phyloP scores from a whole-genome alignment of 2,888 invertebrate species.

The Apomyelois bistriatella region DNA sequence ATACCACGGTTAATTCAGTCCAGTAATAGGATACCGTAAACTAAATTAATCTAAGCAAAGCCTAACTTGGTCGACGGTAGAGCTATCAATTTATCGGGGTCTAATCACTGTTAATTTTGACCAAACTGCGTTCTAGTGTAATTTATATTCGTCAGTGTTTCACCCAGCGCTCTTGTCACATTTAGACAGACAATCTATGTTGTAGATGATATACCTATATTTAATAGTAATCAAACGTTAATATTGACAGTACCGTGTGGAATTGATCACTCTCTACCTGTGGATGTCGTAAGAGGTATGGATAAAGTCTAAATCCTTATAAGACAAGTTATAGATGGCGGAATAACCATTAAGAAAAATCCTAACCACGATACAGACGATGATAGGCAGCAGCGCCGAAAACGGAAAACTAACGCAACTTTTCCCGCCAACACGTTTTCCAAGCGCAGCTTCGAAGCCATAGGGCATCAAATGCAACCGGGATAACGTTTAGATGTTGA shows the following conservation, averaged over 20 bases:
- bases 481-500: too few relatives aligned
- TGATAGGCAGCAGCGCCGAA: too few relatives aligned
- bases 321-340: too few relatives aligned
- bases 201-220: not conserved
- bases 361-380: too few relatives aligned
- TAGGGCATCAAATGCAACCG: too few relatives aligned
- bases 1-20: not conserved
- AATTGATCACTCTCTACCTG: too few relatives aligned
- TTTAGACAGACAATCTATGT: not conserved
- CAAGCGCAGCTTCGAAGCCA: too few relatives aligned
- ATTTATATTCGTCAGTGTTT: slow-evolving; percentile 11
- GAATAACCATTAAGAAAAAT: too few relatives aligned
- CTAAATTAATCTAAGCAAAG: slow-evolving; percentile 8
- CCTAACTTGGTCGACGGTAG: not conserved
- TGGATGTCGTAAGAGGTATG: too few relatives aligned
- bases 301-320: too few relatives aligned
- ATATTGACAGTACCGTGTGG: not conserved
- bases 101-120: slow-evolving; percentile 13
- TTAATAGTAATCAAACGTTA: not conserved
- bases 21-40: slow-evolving; percentile 6
- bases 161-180: slow-evolving; percentile 8
- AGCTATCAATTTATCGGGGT: slow-evolving; percentile 7
- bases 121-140: slow-evolving; percentile 6
- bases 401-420: too few relatives aligned
- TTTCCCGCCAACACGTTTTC: too few relatives aligned